Conservation (phyloP, 2,888 invertebrate genomes). For the Amblyjoppa fuscipennis region DNA sequence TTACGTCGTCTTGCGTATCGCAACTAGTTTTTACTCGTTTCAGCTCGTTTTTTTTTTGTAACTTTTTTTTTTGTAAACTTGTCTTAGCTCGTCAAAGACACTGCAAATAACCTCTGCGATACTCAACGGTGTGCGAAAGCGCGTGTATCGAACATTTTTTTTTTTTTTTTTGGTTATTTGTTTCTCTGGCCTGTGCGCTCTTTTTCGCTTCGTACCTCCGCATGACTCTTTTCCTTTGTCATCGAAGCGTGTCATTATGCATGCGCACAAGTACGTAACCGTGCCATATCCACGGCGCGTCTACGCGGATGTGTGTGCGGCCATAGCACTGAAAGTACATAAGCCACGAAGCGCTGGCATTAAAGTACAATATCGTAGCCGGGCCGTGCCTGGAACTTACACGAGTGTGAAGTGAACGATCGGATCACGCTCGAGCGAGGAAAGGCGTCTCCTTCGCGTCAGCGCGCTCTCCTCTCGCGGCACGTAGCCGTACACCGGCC, state of each 20-base stretch:
- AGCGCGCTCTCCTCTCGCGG: constrained; percentile 56
- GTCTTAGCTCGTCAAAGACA: neutral
- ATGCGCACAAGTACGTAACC: constrained; percentile 65
- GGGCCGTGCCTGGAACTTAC: constrained; percentile 41
- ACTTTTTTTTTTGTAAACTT: neutral
- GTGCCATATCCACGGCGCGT: constrained; percentile 23
- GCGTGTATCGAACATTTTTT: constrained; percentile 45
- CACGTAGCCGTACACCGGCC: constrained; percentile 10
- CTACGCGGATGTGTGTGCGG: neutral
- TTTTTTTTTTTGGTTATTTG: constrained; percentile 26
- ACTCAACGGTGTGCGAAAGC: constrained; percentile 59
- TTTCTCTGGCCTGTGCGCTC: constrained; percentile 18
- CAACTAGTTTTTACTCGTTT: neutral
- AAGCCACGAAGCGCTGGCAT: neutral
- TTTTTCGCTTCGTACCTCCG: constrained; percentile 6
- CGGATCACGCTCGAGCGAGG: constrained; percentile 67
- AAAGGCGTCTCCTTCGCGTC: constrained; percentile 68
- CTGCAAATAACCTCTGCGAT: constrained; percentile 19
- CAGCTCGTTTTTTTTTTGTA: neutral
- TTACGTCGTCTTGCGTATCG: too few species aligned
- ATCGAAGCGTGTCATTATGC: constrained; percentile 66
- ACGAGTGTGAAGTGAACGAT: constrained; percentile 69
- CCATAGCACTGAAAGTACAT: neutral
- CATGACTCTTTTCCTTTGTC: constrained; percentile 55
- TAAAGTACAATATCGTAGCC: constrained; percentile 41